Evolutionary conservation across 2,797 vertebrate species (phyloP), one percentile per base, ranked within the genome.

Genomic region (Melanogrammus aeglefinus): DNA sequence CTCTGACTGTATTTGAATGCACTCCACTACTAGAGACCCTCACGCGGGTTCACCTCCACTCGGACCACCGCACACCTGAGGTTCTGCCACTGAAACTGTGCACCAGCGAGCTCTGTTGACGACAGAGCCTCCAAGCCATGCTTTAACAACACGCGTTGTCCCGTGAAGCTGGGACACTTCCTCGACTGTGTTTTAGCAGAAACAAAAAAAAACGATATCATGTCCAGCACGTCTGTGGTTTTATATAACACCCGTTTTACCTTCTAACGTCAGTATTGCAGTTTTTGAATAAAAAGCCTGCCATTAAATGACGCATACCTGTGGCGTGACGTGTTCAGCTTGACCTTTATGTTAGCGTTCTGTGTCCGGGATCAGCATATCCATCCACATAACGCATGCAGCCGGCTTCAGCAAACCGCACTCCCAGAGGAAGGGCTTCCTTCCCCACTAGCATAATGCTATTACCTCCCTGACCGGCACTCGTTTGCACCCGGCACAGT

Each of bases 181-280:
- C 33, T 41, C 69, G 79, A 82, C 79, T 85, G 78, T 86, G 81
- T 88, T 86, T 84, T 82, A 84, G 80, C 80, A 85, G 81, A 63
- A n/a, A 79, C 77, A 13, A 0, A 47, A 14, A 13, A 0, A 47
- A 14, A 27, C 10, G 16, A 47, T 33, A 13, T 77, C 27, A 75
- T 41, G 70, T 51, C 47, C 14, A 21, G 14, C 47, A 66, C n/a
- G n/a, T 66, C n/a, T 10, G 39, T 38, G 29, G 81, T 85, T 86
- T 81, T 79, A 27, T 82, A 77, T 75, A 73, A 44, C 5, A n/a
- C 69, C 38, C 75, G 6, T 12, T 78, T 31, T 70, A 41, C 76
- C 8, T 13, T 78, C 35, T 70, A 44, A 38, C 57, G 21, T 63
- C 63, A 69, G 63, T 69, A 27, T 47, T 79, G 73, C 71, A 75